Conservation (phyloP, 2,797 vertebrate species). For the Nannoperca australis region DNA sequence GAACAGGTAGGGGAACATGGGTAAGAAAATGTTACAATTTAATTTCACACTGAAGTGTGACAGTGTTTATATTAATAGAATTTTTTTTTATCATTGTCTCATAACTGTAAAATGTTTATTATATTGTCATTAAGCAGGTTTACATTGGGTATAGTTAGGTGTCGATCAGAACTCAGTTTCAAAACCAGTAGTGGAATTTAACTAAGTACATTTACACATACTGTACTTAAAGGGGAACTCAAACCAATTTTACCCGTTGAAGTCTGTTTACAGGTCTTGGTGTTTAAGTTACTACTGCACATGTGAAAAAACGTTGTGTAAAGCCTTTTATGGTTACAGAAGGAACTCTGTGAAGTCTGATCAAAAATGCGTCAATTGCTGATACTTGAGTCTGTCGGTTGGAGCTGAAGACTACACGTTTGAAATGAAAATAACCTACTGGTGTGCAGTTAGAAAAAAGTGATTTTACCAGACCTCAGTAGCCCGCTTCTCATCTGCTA, state of each 20-base stretch:
- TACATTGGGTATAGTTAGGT: neutral
- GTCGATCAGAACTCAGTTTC: neutral
- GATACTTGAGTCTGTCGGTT: neutral
- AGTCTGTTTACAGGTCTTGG: neutral
- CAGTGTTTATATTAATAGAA: slow-evolving; percentile 7
- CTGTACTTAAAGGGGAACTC: neutral
- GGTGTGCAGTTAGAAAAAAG: neutral
- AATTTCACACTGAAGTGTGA: slow-evolving; percentile 10
- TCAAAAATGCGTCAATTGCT: neutral
- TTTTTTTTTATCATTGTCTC: neutral
- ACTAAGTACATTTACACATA: neutral
- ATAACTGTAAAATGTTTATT: neutral
- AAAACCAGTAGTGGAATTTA: neutral
- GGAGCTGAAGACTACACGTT: neutral
- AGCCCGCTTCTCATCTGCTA: neutral
- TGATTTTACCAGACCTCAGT: neutral
- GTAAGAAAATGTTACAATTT: slow-evolving; percentile 28
- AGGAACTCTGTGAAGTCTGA: neutral
- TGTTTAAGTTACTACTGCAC: neutral
- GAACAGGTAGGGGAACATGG: slow-evolving; percentile 14
- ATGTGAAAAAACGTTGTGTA: neutral
- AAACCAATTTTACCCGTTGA: neutral
- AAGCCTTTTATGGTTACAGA: neutral
- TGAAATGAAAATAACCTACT: neutral
- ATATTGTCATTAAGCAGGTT: neutral